phyloP scores from a whole-genome alignment of 2,888 invertebrate species.

The Drosophila buzzatii region DNA sequence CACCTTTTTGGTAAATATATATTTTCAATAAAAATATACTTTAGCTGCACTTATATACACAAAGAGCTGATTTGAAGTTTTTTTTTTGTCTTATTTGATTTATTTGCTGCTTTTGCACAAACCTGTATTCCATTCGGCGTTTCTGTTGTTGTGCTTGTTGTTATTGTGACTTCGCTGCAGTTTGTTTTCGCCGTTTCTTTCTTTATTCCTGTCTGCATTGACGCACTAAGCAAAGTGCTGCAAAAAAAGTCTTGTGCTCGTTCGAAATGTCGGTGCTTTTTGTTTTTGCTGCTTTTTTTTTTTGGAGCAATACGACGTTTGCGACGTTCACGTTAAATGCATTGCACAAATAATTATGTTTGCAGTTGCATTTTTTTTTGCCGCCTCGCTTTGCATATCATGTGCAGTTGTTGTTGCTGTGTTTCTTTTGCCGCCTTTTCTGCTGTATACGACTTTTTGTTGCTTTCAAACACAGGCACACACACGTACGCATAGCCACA shows the following conservation, averaged over 20 bases:
- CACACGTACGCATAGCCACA: slow-evolving; percentile 14
- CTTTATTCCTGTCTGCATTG: slow-evolving; percentile 50
- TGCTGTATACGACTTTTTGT: slow-evolving; percentile 68
- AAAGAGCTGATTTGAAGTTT: slow-evolving; percentile 51
- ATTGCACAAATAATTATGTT: slow-evolving; percentile 76
- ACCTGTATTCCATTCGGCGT: slow-evolving; percentile 68
- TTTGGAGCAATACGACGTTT: slow-evolving; percentile 52
- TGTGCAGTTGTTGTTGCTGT: slow-evolving; percentile 33
- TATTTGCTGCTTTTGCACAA: slow-evolving; percentile 63
- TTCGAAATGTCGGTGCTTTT: slow-evolving; percentile 31
- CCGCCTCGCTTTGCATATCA: slow-evolving; percentile 52
- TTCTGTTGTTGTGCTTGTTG: slow-evolving; percentile 34
- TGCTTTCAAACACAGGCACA: slow-evolving; percentile 50
- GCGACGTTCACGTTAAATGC: slow-evolving; percentile 62
- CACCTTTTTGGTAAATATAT: slow-evolving; percentile 49
- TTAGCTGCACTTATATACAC: slow-evolving; percentile 19
- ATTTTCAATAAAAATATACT: slow-evolving; percentile 46
- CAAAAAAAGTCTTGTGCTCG: slow-evolving; percentile 46
- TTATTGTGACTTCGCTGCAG: slow-evolving; percentile 50
- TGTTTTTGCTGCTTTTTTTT: slow-evolving; percentile 13
- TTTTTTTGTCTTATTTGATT: slow-evolving; percentile 29
- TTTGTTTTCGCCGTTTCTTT: slow-evolving; percentile 55
- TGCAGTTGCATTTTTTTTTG: slow-evolving; percentile 70
- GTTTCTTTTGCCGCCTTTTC: slow-evolving; percentile 74
- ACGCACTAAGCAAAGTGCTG: slow-evolving; percentile 55